A percentile compares a stretch with the other conserved stretches of the same genome.
Conservation (phyloP, 1,140 invertebrate species). For the Rhopalosiphum padi region DNA sequence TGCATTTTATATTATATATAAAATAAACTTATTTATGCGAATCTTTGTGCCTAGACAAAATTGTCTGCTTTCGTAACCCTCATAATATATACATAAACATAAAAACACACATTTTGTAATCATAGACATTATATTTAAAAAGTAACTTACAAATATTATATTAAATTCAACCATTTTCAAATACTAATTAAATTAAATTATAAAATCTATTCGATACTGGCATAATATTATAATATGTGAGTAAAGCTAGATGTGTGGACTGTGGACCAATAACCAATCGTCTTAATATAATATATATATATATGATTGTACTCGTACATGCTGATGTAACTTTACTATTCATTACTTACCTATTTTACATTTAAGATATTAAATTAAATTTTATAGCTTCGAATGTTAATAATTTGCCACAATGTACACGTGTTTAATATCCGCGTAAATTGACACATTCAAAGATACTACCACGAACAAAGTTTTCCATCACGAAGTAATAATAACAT, state of each 20-base stretch:
- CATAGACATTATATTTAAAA: background rate
- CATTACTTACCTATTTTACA: background rate
- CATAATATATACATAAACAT: no score
- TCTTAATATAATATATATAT: background rate
- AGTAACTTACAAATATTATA: background rate
- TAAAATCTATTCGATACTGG: background rate
- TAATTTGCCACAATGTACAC: background rate
- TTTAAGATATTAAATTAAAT: background rate
- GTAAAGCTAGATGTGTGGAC: no score
- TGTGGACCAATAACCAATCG: background rate
- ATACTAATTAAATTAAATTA: background rate
- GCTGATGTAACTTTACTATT: background rate
- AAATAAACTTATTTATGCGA: no score
- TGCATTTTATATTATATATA: no score
- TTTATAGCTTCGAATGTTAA: background rate
- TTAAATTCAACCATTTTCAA: background rate
- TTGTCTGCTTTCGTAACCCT: no score
- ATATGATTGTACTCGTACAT: background rate
- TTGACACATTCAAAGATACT: constrained; percentile 13
- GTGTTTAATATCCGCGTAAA: background rate
- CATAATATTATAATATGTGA: background rate
- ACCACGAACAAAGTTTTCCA: constrained; percentile 14
- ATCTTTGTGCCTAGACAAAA: no score
- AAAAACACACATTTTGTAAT: background rate
- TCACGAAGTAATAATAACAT: background rate